These are phyloP conservation scores for Adelognathus sp. DNA, from an alignment of 2,888 invertebrate species.

Conservation along the genomic window DNA sequence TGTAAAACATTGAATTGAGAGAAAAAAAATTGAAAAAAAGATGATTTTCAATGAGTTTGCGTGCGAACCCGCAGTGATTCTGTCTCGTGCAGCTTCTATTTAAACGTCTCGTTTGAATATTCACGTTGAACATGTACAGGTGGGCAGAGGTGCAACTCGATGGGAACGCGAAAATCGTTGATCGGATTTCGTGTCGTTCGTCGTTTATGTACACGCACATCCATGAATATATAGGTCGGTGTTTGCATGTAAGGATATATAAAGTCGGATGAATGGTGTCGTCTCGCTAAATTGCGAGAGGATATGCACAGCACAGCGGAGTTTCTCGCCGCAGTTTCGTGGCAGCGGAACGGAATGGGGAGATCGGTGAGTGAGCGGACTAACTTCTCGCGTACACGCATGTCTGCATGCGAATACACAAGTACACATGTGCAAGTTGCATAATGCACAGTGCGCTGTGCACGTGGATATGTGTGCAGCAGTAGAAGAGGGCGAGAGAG, in stretches of 20 bases:
- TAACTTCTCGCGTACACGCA: neutral
- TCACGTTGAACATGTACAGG: neutral
- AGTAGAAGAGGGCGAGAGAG: neutral
- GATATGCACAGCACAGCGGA: neutral
- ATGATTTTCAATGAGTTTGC: conserved; percentile 3
- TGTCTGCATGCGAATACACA: neutral
- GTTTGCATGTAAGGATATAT: neutral
- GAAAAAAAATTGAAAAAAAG: neutral
- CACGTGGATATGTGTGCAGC: conserved; percentile 8
- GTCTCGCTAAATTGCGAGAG: conserved; percentile 8
- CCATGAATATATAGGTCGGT: neutral
- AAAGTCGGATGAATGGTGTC: conserved; percentile 18
- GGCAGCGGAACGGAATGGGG: neutral
- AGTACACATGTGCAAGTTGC: neutral
- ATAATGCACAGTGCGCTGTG: neutral
- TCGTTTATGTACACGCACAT: conserved; percentile 20
- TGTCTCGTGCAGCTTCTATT: neutral
- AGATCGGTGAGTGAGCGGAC: neutral
- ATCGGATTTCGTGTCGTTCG: conserved; percentile 37
- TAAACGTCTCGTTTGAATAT: neutral
- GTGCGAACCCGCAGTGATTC: neutral
- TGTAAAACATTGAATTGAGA: neutral
- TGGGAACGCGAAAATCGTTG: conserved; percentile 22
- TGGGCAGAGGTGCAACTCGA: neutral
- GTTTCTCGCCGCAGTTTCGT: neutral